These are phyloP conservation scores for Pachypsylla venusta DNA, from an alignment of 1,140 invertebrate genomes.

Conservation along the genomic window DNA sequence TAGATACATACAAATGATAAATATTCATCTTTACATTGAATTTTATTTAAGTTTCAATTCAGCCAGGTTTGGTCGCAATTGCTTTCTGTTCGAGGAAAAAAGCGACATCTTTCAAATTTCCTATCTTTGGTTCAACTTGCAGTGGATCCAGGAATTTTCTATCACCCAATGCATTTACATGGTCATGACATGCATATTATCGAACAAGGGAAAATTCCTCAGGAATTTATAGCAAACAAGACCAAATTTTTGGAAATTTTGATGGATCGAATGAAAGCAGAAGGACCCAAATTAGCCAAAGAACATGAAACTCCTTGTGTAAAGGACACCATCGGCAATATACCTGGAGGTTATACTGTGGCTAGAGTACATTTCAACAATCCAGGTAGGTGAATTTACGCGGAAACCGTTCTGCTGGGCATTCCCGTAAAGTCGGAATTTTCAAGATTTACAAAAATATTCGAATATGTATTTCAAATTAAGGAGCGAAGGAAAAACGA, in stretches of 20 bases:
- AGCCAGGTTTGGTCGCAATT: too few species aligned
- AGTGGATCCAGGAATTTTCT: conserved; percentile 39
- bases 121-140: too few species aligned
- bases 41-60: too few species aligned
- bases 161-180: conserved; percentile 81
- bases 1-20: too few species aligned
- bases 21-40: too few species aligned
- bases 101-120: too few species aligned
- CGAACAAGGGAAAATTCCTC: conserved; percentile 14
- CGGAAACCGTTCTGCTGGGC: too few species aligned
- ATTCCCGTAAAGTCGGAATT: too few species aligned
- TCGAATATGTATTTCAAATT: too few species aligned
- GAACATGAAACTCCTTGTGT: not conserved
- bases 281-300: not conserved
- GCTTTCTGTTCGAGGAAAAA: too few species aligned
- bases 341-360: not conserved
- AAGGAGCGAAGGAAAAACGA: too few species aligned
- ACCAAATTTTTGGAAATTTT: not conserved
- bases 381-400: not conserved
- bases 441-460: too few species aligned
- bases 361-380: conserved; percentile 3
- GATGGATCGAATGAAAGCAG: not conserved
- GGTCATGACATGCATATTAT: conserved; percentile 65
- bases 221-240: not conserved
- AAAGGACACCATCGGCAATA: conserved; percentile 1